Evolutionary conservation across 2,113 vertebrate species (phyloP), one percentile per base, ranked within the genome.

Genomic region (Promerops cafer): DNA sequence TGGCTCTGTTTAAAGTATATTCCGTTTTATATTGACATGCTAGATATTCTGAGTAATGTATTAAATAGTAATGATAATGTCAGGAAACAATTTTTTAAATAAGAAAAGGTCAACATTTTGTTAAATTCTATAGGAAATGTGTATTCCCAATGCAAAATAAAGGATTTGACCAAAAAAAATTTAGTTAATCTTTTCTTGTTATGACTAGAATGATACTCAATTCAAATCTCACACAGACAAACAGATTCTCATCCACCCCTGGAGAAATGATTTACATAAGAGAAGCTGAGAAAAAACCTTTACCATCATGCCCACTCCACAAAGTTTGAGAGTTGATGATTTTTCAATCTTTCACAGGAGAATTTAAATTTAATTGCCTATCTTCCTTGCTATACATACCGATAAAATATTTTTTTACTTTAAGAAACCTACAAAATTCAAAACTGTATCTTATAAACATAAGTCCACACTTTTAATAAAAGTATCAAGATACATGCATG

Each of bases 131-230:
- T 31, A 52, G 72, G 21, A 88, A 60, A 6, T 6, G 1, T 52
- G 5, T 33, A 59, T 39, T 63, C 44, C 8, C 26, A 35, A 35
- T 24, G 7, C 4, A 85, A 90, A 59, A 57, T 10, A 23, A 57
- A 74, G 16, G 11, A 81, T 63, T 40, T 87, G 14, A 50, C 31
- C n/a, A n/a, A n/a, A 56, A 37, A 69, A 78, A 61, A 65, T 4
- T 5, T 26, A 30, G 13, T 6, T 10, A 33, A 64, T 0, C 0
- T 11, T 70, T 69, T 60, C 82, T 28, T 71, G 2, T 50, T 50
- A 74, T 56, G 21, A 21, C 2, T 39, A n/a, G 13, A 59, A 52
- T 17, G 3, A 9, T 45, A 18, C 7, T 26, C 23, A 68, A 11
- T 63, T 66, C 20, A n/a, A 6, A 53, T 66, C 6, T 90, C 14